Conservation (phyloP, 2,797 vertebrate genomes). For the Sebastes matsubarae region DNA sequence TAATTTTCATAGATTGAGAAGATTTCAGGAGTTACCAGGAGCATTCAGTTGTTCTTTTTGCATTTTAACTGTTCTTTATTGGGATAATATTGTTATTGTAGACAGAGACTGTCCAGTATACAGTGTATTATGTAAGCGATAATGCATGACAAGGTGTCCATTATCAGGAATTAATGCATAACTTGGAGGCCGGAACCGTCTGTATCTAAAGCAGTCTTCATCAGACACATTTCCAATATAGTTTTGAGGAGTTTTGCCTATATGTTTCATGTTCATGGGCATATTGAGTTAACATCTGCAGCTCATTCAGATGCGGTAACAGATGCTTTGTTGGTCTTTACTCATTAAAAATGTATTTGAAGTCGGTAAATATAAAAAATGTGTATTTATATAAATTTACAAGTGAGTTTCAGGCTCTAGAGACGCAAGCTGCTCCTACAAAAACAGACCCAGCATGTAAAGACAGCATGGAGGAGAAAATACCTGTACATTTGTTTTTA, state of each 20-base stretch:
- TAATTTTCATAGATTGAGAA: neutral
- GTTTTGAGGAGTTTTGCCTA: neutral
- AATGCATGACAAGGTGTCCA: too few species aligned
- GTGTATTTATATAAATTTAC: neutral
- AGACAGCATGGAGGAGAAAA: neutral
- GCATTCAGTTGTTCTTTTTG: neutral
- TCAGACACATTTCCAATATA: neutral
- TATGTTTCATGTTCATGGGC: neutral
- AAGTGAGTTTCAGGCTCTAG: too few species aligned
- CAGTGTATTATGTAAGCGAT: neutral
- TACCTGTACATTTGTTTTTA: too few species aligned
- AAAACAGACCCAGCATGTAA: neutral
- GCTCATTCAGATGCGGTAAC: neutral
- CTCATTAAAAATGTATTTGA: neutral
- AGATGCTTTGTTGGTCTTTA: neutral
- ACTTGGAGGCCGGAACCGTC: too few species aligned
- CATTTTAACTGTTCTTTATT: neutral
- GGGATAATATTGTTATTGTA: neutral
- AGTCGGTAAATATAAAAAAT: neutral
- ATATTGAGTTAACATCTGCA: neutral
- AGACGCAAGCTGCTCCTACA: neutral
- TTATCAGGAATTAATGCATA: too few species aligned
- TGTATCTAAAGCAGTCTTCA: neutral
- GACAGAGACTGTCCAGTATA: neutral
- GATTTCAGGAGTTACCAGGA: neutral